Evolutionary conservation across 2,888 invertebrate species (phyloP).

Genomic region (Sinodicranocentrus sp.): DNA sequence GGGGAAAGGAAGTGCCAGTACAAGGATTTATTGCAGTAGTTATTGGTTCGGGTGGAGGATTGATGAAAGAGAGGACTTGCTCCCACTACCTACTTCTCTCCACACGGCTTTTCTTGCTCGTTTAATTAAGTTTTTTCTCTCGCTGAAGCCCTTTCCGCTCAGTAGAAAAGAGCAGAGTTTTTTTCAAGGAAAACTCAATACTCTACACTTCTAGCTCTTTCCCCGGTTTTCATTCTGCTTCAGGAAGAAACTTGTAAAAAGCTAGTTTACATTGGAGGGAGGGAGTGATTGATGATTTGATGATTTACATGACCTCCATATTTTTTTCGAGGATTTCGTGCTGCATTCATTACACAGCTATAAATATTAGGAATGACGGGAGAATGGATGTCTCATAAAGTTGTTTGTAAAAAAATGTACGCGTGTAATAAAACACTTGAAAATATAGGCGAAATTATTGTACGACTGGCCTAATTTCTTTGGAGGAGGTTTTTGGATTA

Average conservation of each 20-base stretch:
- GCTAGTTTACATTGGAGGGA: not conserved
- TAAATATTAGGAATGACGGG: slow-evolving; percentile 29
- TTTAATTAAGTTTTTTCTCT: slow-evolving; percentile 62
- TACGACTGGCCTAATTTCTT: no score
- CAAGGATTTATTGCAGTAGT: slow-evolving; percentile 67
- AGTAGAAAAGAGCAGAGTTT: not conserved
- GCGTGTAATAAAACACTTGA: not conserved
- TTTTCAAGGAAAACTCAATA: not conserved
- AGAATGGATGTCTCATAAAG: not conserved
- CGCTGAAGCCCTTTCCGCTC: slow-evolving; percentile 41
- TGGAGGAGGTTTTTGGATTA: no score
- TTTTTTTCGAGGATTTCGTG: slow-evolving; percentile 46
- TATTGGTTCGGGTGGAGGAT: slow-evolving; percentile 67
- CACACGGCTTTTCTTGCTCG: slow-evolving; percentile 35
- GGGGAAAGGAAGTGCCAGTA: slow-evolving; percentile 64
- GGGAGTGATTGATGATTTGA: slow-evolving; percentile 63
- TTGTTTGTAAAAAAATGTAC: slow-evolving; percentile 2
- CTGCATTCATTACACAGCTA: slow-evolving; percentile 46
- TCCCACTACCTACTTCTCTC: slow-evolving; percentile 1
- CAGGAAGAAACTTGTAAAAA: not conserved
- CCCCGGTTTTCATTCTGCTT: no score
- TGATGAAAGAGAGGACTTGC: slow-evolving; percentile 63
- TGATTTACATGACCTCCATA: slow-evolving; percentile 66
- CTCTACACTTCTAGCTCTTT: not conserved
- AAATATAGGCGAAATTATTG: no score